Conservation (phyloP, 2,113 vertebrate genomes). For the Theristicus caerulescens region DNA sequence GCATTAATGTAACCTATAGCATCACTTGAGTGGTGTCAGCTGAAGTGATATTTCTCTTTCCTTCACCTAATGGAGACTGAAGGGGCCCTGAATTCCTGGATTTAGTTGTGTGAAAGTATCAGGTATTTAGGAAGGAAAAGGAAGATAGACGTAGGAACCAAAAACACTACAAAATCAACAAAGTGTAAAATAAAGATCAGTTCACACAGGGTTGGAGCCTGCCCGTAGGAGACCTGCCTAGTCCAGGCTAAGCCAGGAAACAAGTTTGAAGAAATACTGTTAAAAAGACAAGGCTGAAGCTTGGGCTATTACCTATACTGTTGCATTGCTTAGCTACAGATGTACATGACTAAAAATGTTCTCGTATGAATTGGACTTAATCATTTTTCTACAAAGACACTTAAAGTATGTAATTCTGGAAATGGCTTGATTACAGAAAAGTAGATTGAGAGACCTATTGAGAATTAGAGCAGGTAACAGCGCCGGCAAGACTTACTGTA, state of each 20-base stretch:
- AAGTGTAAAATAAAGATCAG: not conserved
- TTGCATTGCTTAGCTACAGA: not conserved
- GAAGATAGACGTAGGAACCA: not conserved
- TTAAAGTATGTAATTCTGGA: not conserved
- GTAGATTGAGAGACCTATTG: not conserved
- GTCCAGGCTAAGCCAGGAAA: not conserved
- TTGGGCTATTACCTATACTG: not conserved
- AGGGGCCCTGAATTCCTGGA: not conserved
- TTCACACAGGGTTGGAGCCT: not conserved
- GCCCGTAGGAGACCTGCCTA: rapidly evolving
- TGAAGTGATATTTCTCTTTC: slow-evolving; percentile 4
- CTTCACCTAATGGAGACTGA: not conserved
- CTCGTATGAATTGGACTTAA: not conserved
- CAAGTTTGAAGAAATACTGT: not conserved
- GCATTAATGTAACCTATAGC: not conserved
- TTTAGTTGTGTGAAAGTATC: not conserved
- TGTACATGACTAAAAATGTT: not conserved
- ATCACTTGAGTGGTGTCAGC: not conserved
- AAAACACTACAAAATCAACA: not conserved
- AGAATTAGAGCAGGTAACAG: not conserved
- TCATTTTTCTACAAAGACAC: not conserved
- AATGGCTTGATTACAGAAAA: not conserved
- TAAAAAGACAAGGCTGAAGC: not conserved
- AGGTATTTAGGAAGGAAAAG: not conserved
- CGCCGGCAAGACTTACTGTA: not conserved